Evolutionary conservation across 2,888 invertebrate genomes (phyloP), one percentile per base, ranked within the genome.

Genomic region (Drosophila colorata): DNA sequence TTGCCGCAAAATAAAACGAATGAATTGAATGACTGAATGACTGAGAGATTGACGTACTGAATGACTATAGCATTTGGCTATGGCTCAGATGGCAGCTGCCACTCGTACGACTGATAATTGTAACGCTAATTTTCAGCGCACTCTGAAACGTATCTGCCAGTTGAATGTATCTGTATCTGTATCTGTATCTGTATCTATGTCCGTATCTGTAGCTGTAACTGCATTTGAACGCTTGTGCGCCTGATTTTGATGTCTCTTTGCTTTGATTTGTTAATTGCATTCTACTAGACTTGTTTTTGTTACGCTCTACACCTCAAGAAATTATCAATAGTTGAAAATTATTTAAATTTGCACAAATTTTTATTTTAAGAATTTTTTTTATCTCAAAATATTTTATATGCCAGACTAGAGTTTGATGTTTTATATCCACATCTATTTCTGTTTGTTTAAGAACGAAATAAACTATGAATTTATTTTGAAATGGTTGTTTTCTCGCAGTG

Each of bases 211-310:
- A 20, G 16, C 20, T 52, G 49, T 35, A 47, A 65, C 61, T 59
- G 31, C 40, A 70, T 72, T 31, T 55, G 51, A 20, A 51, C 43
- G 41, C 28, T 23, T 33, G 18, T 43, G 16, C 35, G 43, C 13
- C 31, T 52, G 51, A 51, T 59, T 68, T 63, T 55, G 58, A 52
- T 57, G 41, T 68, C 60, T 64, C 43, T 41, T 64, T 59, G 75
- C 67, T 70, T 78, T 78, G 83, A 83, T 86, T 80, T 70, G 74
- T 83, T 82, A 82, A 82, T 82, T 80, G 80, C 87, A 78, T 74
- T 79, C 57, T 59, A 33, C 40, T 18, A 48, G 25, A 56, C 46
- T 52, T 47, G 66, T 61, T 43, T 49, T 35, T 37, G 25, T 25
- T 49, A n/a, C 41, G 31, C 18, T 41, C 40, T 5, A 41, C 18